Evolutionary conservation across 2,888 invertebrate species (phyloP).

Genomic region (Cephus sareptanus): DNA sequence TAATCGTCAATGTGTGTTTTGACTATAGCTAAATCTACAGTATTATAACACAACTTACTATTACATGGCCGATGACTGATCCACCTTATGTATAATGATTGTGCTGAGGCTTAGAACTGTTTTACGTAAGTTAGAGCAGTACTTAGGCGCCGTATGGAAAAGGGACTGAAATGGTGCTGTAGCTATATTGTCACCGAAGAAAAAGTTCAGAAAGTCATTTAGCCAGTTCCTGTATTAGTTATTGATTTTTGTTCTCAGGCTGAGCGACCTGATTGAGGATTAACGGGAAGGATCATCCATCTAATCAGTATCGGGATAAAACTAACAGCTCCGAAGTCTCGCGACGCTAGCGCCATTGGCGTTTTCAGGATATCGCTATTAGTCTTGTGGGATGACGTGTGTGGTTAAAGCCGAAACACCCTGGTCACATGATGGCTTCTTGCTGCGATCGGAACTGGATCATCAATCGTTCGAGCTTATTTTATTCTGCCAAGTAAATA

Average conservation of each 20-base stretch:
- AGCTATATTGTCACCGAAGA: too few species aligned
- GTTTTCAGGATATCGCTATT: background rate
- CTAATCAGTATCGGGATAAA: background rate
- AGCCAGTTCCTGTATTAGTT: background rate
- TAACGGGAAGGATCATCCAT: background rate
- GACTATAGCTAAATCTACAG: too few species aligned
- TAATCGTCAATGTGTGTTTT: too few species aligned
- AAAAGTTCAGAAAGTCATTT: too few species aligned
- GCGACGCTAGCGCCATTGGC: background rate
- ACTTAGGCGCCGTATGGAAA: background rate
- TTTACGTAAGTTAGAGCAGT: background rate
- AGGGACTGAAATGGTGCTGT: background rate
- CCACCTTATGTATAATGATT: too few species aligned
- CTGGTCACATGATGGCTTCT: background rate
- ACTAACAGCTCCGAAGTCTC: background rate
- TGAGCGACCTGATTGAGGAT: background rate
- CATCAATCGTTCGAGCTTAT: background rate
- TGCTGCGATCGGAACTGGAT: background rate
- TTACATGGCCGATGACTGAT: too few species aligned
- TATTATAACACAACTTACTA: too few species aligned
- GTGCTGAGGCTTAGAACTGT: too few species aligned
- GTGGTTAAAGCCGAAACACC: background rate
- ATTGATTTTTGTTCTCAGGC: background rate
- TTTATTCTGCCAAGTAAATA: background rate
- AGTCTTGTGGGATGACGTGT: background rate